Evolutionary conservation across 2,888 invertebrate genomes (phyloP).

Genomic region (Aspidapion aeneum): DNA sequence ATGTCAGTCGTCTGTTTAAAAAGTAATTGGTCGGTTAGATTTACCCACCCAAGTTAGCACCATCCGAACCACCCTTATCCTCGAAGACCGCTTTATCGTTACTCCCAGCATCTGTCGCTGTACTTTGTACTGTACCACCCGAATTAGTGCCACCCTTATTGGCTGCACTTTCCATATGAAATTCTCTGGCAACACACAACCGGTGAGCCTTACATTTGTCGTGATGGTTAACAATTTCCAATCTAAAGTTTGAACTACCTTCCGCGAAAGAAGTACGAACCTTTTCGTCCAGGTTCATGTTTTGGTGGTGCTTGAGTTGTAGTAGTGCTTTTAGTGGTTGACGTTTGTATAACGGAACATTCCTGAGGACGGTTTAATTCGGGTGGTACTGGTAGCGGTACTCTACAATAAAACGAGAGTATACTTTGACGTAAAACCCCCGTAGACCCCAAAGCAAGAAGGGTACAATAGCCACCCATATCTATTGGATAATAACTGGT

Average conservation of each 20-base stretch:
- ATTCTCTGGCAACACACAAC: constrained; percentile 57
- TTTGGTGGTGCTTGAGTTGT: constrained; percentile 8
- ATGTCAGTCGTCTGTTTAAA: too few species aligned
- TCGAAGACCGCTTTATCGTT: not conserved
- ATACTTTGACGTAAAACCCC: constrained; percentile 21
- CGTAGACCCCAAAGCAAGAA: not conserved
- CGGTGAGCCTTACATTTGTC: constrained; percentile 76
- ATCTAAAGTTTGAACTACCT: constrained; percentile 71
- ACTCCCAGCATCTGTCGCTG: not conserved
- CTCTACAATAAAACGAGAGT: constrained; percentile 28
- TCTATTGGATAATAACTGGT: too few species aligned
- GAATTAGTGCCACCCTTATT: not conserved
- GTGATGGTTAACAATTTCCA: constrained; percentile 77
- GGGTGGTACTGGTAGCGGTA: constrained; percentile 36
- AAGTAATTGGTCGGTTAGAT: too few species aligned
- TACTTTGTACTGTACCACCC: too few species aligned
- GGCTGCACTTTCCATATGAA: constrained; percentile 33
- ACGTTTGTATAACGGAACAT: constrained; percentile 27
- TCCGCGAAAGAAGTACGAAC: constrained; percentile 74
- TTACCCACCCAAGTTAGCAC: not conserved
- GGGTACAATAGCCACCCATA: constrained; percentile 5
- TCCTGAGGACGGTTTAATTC: constrained; percentile 23
- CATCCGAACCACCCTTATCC: not conserved
- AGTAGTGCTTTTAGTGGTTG: too few species aligned
- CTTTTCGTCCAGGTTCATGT: constrained; percentile 47